Evolutionary conservation across 2,797 vertebrate genomes (phyloP).

Genomic region (Hirundo rustica): DNA sequence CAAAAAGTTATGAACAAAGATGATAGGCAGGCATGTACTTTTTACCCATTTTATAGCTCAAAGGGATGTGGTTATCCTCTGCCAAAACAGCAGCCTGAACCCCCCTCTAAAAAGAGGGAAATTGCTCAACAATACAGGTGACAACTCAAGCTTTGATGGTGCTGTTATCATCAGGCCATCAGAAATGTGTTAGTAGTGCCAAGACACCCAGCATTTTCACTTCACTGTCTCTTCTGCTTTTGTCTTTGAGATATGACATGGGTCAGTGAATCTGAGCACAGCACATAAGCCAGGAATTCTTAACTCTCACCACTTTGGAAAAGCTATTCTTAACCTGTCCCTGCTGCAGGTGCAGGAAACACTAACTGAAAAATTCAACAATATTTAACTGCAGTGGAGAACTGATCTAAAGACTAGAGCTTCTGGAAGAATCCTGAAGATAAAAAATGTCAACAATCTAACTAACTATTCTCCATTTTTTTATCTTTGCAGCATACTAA

Average conservation of each 20-base stretch:
- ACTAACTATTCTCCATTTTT: not conserved
- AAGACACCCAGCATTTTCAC: slow-evolving; percentile 3
- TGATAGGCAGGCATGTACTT: not conserved
- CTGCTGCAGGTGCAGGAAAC: not conserved
- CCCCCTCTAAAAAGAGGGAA: not conserved
- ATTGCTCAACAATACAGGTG: not conserved
- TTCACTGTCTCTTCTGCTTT: slow-evolving; percentile 15
- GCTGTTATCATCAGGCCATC: not conserved
- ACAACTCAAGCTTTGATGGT: not conserved
- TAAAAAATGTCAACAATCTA: not conserved
- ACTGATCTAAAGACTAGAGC: not conserved
- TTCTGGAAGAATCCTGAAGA: not conserved
- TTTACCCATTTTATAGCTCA: not conserved
- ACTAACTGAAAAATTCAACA: not conserved
- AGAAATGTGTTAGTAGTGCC: not conserved
- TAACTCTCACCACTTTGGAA: not conserved
- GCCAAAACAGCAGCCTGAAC: not conserved
- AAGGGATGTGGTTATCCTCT: not conserved
- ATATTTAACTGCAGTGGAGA: not conserved
- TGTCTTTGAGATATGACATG: slow-evolving; percentile 9
- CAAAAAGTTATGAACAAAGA: not conserved
- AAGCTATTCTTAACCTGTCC: not conserved
- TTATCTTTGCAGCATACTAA: not conserved
- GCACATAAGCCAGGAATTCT: slow-evolving; percentile 30
- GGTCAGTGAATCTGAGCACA: not conserved